Evolutionary conservation across 2,797 vertebrate genomes (phyloP).

Genomic region (Eutrigla gurnardus): DNA sequence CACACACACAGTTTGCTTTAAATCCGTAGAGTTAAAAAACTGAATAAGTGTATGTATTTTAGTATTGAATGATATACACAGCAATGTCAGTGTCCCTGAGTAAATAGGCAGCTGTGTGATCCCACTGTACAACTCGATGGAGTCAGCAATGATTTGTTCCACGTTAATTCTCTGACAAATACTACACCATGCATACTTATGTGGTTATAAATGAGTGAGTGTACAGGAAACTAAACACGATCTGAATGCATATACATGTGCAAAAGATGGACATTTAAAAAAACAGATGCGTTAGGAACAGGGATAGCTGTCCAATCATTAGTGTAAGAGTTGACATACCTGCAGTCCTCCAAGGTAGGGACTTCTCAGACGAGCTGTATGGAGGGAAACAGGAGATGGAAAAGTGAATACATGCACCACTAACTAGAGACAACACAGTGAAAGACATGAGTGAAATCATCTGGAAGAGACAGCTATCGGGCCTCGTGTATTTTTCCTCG

Average conservation of each 20-base stretch:
- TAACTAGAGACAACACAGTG: slow-evolving; percentile 17
- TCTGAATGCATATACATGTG: not conserved
- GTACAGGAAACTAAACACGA: not conserved
- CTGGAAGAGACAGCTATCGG: slow-evolving; percentile 27
- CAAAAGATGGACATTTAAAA: not conserved
- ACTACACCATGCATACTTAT: not conserved
- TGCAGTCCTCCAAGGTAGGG: slow-evolving; percentile 96
- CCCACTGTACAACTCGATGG: not conserved
- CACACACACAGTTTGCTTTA: slow-evolving; percentile 15
- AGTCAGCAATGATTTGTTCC: not conserved
- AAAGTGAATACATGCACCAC: slow-evolving; percentile 37
- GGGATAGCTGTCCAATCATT: not conserved
- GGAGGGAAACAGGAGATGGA: slow-evolving; percentile 47
- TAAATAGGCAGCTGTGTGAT: slow-evolving; percentile 11
- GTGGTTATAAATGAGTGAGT: not conserved
- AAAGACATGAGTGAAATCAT: slow-evolving; percentile 37
- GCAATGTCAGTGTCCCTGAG: not conserved
- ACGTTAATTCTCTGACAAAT: not conserved
- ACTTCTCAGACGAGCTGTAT: slow-evolving; percentile 97
- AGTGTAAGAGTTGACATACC: slow-evolving; percentile 81
- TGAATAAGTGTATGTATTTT: slow-evolving; percentile 2
- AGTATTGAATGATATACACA: not conserved
- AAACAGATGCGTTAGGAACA: not conserved
- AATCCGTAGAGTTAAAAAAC: not conserved
- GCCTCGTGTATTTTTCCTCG: slow-evolving; percentile 12